phyloP scores from a whole-genome alignment of 2,888 invertebrate species.

The Thera obeliscata region DNA sequence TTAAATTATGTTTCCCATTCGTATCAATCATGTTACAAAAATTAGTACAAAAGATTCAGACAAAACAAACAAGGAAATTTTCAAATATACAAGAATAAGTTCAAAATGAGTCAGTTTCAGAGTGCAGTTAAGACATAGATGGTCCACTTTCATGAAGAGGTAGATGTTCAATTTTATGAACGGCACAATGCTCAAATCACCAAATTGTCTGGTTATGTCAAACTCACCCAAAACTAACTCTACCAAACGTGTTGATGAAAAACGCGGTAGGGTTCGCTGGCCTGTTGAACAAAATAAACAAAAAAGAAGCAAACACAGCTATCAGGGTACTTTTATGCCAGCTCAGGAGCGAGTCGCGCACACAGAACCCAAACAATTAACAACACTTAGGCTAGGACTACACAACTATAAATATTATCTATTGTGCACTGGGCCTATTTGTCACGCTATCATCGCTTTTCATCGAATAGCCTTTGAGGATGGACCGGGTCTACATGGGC shows the following conservation, averaged over 20 bases:
- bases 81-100: constrained; percentile 48
- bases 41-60: constrained; percentile 41
- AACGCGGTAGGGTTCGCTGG: constrained; percentile 88
- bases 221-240: constrained; percentile 90
- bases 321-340: constrained; percentile 68
- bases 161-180: constrained; percentile 70
- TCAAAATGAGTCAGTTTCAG: constrained; percentile 76
- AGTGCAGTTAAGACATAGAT: constrained; percentile 80
- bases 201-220: constrained; percentile 79
- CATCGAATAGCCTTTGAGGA: constrained; percentile 23
- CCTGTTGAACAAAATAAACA: constrained; percentile 88
- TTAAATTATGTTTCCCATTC: constrained; percentile 34
- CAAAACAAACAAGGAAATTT: constrained; percentile 34
- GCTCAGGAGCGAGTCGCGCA: constrained; percentile 67
- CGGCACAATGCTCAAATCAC: constrained; percentile 83
- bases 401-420: constrained; percentile 23
- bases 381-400: constrained; percentile 48
- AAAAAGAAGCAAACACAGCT: constrained; percentile 77
- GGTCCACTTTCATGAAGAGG: constrained; percentile 70
- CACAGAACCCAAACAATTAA: constrained; percentile 66
- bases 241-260: constrained; percentile 89
- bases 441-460: constrained; percentile 40
- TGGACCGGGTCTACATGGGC: constrained; percentile 11
- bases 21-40: constrained; percentile 32
- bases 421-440: constrained; percentile 40